phyloP scores from a whole-genome alignment of 2,113 vertebrate species.

The Nanorana parkeri region DNA sequence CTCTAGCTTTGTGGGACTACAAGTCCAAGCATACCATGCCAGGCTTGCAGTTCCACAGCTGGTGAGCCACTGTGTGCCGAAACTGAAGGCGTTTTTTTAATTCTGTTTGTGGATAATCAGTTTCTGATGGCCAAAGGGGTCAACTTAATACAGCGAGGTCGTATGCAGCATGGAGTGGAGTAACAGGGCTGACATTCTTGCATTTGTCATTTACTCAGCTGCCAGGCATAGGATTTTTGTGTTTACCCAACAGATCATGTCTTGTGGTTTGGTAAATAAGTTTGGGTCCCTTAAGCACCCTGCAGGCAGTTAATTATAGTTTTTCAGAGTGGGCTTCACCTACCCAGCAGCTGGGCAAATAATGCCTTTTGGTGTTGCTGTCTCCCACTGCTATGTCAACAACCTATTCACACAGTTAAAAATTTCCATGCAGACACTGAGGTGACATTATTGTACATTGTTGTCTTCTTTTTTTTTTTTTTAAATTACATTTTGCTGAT shows the following conservation, averaged over 20 bases:
- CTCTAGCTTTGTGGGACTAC: neutral
- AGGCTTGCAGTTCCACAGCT: neutral
- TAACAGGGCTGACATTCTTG: slow-evolving; percentile 3
- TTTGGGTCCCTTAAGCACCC: slow-evolving; percentile 30
- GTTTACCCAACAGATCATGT: slow-evolving; percentile 45
- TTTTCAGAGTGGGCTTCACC: slow-evolving; percentile 7
- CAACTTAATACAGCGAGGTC: neutral
- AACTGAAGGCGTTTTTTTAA: no score
- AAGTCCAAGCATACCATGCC: neutral
- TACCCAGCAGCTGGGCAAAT: slow-evolving; percentile 53
- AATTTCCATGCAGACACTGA: neutral
- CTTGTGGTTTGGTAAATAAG: slow-evolving; percentile 28
- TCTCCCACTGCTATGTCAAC: slow-evolving; percentile 40
- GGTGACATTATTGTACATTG: neutral
- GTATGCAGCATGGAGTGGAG: neutral
- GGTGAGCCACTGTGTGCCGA: neutral
- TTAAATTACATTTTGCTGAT: neutral
- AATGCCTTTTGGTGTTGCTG: slow-evolving; percentile 31
- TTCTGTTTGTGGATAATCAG: no score
- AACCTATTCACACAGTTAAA: neutral
- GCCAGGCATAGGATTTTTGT: neutral
- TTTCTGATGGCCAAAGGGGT: neutral
- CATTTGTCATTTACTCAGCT: slow-evolving; percentile 54
- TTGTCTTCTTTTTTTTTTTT: neutral
- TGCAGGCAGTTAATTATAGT: slow-evolving; percentile 48